Conservation (phyloP, 2,888 invertebrate species). For the Drosophila sordidapex region DNA sequence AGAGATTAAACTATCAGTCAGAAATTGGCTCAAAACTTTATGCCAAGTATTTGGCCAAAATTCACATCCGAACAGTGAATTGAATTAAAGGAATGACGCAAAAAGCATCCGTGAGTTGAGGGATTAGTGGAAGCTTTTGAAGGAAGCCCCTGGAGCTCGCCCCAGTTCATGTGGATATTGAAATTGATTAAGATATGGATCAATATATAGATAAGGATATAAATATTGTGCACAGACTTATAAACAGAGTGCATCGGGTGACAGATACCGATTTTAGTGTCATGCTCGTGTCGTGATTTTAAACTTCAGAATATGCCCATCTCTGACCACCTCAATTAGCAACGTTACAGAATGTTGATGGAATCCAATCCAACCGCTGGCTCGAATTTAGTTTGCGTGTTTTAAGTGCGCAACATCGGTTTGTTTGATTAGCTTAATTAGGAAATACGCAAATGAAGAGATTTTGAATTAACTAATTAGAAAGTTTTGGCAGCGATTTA, state of each 20-base stretch:
- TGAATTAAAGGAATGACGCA: conserved; percentile 34
- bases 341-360: conserved; percentile 23
- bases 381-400: conserved; percentile 42
- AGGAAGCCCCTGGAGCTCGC: neutral
- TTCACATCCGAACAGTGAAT: conserved; percentile 36
- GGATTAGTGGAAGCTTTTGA: conserved; percentile 7
- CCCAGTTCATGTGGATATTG: neutral
- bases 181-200: neutral
- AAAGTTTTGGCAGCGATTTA: conserved; percentile 17
- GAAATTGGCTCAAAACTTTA: conserved; percentile 40
- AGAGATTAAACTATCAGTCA: conserved; percentile 70
- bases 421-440: conserved; percentile 58
- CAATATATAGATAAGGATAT: neutral
- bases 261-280: neutral
- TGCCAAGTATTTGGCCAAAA: conserved; percentile 3
- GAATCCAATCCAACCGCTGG: conserved; percentile 2
- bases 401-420: conserved; percentile 38
- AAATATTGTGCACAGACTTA: neutral
- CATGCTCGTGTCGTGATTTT: neutral
- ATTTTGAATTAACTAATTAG: conserved; percentile 20
- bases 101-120: neutral
- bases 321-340: conserved; percentile 30
- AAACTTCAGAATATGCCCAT: conserved; percentile 7
- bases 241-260: neutral
- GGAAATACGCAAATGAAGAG: neutral